Conservation (phyloP, 2,888 invertebrate genomes). For the Lamproptera curius region DNA sequence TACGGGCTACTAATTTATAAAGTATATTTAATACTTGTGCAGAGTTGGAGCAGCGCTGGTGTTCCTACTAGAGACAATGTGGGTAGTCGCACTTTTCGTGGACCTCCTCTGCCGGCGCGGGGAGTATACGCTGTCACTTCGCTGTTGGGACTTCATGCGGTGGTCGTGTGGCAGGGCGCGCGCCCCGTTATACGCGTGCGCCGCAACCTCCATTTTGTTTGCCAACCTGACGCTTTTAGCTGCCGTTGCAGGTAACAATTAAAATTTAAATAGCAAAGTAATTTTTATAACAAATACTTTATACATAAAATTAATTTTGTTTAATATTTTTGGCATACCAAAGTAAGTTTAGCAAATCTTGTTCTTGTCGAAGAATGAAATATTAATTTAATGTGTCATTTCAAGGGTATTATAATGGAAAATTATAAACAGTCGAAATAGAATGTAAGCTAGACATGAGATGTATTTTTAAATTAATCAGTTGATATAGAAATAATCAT, state of each 20-base stretch:
- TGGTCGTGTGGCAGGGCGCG: slow-evolving; percentile 69
- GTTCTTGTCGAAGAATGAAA: not conserved
- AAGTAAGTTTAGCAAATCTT: not conserved
- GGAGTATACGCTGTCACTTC: slow-evolving; percentile 59
- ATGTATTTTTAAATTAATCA: no score
- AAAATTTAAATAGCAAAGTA: no score
- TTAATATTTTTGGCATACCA: slow-evolving; percentile 14
- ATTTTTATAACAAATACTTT: no score
- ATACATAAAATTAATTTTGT: no score
- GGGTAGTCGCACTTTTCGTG: slow-evolving; percentile 67
- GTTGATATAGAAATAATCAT: no score
- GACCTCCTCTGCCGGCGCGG: slow-evolving; percentile 66
- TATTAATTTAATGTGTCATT: not conserved
- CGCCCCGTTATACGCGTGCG: slow-evolving; percentile 68
- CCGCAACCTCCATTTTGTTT: slow-evolving; percentile 63
- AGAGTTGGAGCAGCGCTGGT: slow-evolving; percentile 62
- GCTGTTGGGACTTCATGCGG: slow-evolving; percentile 69
- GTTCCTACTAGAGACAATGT: slow-evolving; percentile 69
- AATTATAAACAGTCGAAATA: not conserved
- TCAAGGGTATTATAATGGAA: not conserved
- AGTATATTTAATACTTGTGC: no score
- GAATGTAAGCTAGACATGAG: no score
- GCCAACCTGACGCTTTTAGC: slow-evolving; percentile 60
- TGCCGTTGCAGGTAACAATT: slow-evolving; percentile 50
- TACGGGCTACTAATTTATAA: no score